Percentiles rank a stretch among this genome's conserved stretches.
phyloP scores from a whole-genome alignment of 2,888 invertebrate genomes.

The Mesoligia furuncula region DNA sequence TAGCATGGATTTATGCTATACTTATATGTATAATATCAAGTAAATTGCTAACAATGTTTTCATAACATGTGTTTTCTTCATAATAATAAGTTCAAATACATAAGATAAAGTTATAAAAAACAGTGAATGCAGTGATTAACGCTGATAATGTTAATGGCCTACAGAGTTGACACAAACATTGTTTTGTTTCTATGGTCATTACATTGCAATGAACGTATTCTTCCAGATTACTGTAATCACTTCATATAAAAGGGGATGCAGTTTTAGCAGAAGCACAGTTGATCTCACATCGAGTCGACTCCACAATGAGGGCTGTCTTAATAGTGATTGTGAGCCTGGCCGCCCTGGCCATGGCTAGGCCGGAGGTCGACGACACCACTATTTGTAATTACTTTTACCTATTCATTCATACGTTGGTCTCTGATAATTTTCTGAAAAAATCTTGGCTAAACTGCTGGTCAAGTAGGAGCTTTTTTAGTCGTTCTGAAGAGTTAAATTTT shows the following conservation, averaged over 20 bases:
- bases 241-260: constrained; percentile 73
- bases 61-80: constrained; percentile 5
- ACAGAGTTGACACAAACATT: constrained; percentile 44
- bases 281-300: constrained; percentile 74
- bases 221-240: constrained; percentile 39
- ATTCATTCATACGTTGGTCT: neutral
- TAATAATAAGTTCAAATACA: neutral
- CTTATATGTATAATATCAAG: too few relatives aligned
- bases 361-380: constrained; percentile 75
- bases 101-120: constrained; percentile 22
- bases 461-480: neutral
- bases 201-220: constrained; percentile 39
- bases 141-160: constrained; percentile 22
- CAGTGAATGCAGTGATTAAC: neutral
- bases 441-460: neutral
- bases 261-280: constrained; percentile 74
- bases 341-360: constrained; percentile 81
- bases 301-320: constrained; percentile 82
- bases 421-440: neutral
- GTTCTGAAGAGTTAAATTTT: neutral
- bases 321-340: constrained; percentile 80
- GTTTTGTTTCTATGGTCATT: constrained; percentile 26
- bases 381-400: constrained; percentile 72
- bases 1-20: neutral
- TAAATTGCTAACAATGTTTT: neutral